Conservation (phyloP, 2,888 invertebrate genomes). For the Hydroisotoma schaefferi region DNA sequence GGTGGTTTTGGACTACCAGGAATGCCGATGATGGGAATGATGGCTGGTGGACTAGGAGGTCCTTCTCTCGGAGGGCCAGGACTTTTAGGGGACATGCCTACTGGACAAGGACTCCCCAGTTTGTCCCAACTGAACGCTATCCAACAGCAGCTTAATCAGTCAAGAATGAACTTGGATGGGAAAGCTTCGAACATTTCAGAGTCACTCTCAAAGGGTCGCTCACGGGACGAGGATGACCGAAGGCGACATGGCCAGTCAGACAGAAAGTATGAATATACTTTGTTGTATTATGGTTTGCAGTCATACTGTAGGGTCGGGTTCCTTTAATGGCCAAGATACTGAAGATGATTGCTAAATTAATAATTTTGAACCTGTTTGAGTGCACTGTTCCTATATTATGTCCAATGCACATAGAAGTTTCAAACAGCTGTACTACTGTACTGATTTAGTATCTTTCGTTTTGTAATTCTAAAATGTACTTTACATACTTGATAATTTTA, state of each 20-base stretch:
- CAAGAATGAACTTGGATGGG: neutral
- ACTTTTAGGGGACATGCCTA: slow-evolving; percentile 45
- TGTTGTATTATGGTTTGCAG: neutral
- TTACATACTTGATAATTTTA: slow-evolving; percentile 14
- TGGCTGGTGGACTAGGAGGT: slow-evolving; percentile 29
- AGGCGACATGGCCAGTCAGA: neutral
- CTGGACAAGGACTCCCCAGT: slow-evolving; percentile 10
- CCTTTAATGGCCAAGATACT: neutral
- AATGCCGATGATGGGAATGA: slow-evolving; percentile 38
- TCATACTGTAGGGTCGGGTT: neutral
- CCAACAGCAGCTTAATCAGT: slow-evolving; percentile 22
- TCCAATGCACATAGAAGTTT: slow-evolving; percentile 34
- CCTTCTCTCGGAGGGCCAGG: slow-evolving; percentile 33
- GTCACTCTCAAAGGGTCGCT: too few relatives aligned
- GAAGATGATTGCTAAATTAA: too few relatives aligned
- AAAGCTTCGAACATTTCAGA: too few relatives aligned
- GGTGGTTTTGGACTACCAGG: slow-evolving; percentile 24
- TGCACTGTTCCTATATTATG: slow-evolving; percentile 21
- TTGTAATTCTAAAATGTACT: neutral
- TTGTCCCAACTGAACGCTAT: slow-evolving; percentile 13
- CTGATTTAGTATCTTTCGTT: neutral
- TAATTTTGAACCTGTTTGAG: slow-evolving; percentile 33
- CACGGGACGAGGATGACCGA: slow-evolving; percentile 10
- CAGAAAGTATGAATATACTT: slow-evolving; percentile 31
- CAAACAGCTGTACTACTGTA: slow-evolving; percentile 9